phyloP scores from a whole-genome alignment of 2,888 invertebrate species.

The Brachyptera risi region DNA sequence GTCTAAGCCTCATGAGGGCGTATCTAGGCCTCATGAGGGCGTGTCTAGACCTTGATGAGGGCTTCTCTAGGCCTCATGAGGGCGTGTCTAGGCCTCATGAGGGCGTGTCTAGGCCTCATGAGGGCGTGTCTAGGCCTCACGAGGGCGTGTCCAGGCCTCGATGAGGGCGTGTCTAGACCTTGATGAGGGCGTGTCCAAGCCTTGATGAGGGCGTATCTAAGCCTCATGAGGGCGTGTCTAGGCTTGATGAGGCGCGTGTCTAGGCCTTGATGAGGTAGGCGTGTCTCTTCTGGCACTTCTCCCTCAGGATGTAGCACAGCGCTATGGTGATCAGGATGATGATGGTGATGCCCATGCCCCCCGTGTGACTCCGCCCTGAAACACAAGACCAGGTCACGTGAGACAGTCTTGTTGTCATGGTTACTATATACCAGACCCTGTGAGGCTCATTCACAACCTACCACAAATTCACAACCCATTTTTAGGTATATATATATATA shows the following conservation, averaged over 20 bases:
- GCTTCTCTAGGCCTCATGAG: too few relatives aligned
- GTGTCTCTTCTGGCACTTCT: slow-evolving; percentile 73
- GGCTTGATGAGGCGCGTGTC: slow-evolving; percentile 28
- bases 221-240: too few relatives aligned
- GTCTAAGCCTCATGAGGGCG: background rate
- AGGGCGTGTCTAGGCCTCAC: too few relatives aligned
- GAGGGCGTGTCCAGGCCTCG: too few relatives aligned
- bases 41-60: too few relatives aligned
- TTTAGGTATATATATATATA: too few relatives aligned
- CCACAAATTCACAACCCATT: too few relatives aligned
- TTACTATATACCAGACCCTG: too few relatives aligned
- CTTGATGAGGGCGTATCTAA: background rate
- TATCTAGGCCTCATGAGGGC: too few relatives aligned
- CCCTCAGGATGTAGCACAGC: slow-evolving; percentile 73
- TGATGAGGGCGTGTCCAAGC: background rate
- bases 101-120: slow-evolving; percentile 63
- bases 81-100: slow-evolving; percentile 30
- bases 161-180: too few relatives aligned
- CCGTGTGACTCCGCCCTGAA: slow-evolving; percentile 74
- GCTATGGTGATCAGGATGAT: slow-evolving; percentile 77
- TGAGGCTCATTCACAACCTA: too few relatives aligned
- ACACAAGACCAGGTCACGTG: slow-evolving; percentile 25
- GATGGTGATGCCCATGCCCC: slow-evolving; percentile 80
- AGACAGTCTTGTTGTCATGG: too few relatives aligned
- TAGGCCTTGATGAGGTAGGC: slow-evolving; percentile 43